Evolutionary conservation across 2,888 invertebrate species (phyloP), one percentile per base, ranked within the genome.

Genomic region (Drepanosiphum platanoidis): DNA sequence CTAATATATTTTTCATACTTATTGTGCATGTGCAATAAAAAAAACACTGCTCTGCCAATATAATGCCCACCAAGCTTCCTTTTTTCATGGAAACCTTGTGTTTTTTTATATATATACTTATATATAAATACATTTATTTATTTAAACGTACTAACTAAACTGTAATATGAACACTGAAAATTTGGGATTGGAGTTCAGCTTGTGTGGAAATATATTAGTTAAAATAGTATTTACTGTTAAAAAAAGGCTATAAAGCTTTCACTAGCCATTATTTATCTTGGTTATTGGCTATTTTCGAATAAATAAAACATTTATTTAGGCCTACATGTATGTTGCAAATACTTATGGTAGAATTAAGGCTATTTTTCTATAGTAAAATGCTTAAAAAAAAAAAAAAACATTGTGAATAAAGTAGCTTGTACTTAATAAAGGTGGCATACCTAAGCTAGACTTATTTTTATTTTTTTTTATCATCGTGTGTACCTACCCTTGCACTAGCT

Each of bases 371-470:
- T 84, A 84, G 84, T 84, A 75, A 84, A 84, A 84, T 84, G 84
- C 84, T 84, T 83, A 75, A 74, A 72, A 83, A 77, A 84, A 36
- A 84, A 74, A 75, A 74, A 72, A 83, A 77, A 84, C 52, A 84
- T 84, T 84, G 84, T 84, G 84, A 84, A 84, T 84, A 84, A 84
- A 84, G 84, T 84, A 84, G 84, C 84, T 84, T 84, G 84, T 84
- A 84, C 84, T 84, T 84, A 84, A 84, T 84, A 84, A 84, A 84
- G 84, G 84, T 84, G 84, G 84, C 84, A 84, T 84, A 84, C 84
- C 84, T 84, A 84, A 84, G 84, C 84, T 84, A 84, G 84, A 77
- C 84, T 84, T 84, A 84, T 84, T 84, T 84, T 84, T 84, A 52
- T 71, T 68, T 84, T 68, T 84, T 84, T 84, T 84, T 84, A 84